A percentile compares a stretch with the other conserved stretches of the same genome.
These are phyloP conservation scores for Erynnis tages DNA, from an alignment of 2,888 invertebrate genomes.

Conservation along the genomic window DNA sequence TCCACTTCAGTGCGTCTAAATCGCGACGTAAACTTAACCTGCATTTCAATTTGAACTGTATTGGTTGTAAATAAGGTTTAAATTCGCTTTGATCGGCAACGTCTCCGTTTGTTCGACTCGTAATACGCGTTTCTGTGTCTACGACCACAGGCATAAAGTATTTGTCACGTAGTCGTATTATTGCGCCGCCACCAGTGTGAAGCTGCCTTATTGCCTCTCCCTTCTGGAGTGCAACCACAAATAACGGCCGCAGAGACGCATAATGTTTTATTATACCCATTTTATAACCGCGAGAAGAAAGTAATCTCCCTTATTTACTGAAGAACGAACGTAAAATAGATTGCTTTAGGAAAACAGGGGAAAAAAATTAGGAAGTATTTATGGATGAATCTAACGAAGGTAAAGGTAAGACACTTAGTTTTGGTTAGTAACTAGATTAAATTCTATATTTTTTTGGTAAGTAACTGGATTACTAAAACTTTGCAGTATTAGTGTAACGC, in stretches of 20 bases:
- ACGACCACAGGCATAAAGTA: conserved; percentile 52
- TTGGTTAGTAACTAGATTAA: too few relatives aligned
- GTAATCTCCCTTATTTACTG: conserved; percentile 69
- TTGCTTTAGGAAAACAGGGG: conserved; percentile 47
- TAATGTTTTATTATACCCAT: conserved; percentile 72
- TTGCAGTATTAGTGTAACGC: too few relatives aligned
- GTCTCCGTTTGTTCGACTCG: conserved; percentile 26
- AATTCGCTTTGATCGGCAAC: conserved; percentile 31
- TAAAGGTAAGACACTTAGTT: too few relatives aligned
- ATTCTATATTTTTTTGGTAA: conserved; percentile 1
- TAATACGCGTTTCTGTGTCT: conserved; percentile 17
- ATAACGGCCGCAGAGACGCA: conserved; percentile 62
- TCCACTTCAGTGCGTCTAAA: conserved; percentile 14
- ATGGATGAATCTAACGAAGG: too few relatives aligned
- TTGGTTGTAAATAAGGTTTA: background rate
- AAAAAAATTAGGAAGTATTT: too few relatives aligned
- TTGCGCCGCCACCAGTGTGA: conserved; percentile 44
- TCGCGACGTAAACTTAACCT: background rate
- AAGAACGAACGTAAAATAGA: conserved; percentile 56
- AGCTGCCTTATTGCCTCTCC: conserved; percentile 53
- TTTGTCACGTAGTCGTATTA: conserved; percentile 49
- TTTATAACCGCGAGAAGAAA: conserved; percentile 70
- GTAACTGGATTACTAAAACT: too few relatives aligned
- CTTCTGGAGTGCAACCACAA: conserved; percentile 67
- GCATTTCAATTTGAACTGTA: conserved; percentile 6